A percentile compares a stretch with the other conserved stretches of the same genome.
These are phyloP conservation scores for Adelognathus sp. DNA, from an alignment of 2,888 invertebrate genomes.

Conservation along the genomic window DNA sequence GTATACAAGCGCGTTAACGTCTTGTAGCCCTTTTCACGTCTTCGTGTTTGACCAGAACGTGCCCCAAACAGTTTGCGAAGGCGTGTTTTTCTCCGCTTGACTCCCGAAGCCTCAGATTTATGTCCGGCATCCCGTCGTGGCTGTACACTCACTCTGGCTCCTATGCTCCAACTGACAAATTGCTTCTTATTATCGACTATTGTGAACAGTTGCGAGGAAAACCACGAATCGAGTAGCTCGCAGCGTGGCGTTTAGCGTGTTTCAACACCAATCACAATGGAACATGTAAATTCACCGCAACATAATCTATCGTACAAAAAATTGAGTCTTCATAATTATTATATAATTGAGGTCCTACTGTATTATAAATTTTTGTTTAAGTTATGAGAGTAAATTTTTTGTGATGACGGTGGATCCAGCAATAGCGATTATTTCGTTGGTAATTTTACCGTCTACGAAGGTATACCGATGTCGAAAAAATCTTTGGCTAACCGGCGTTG, in stretches of 20 bases:
- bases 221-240: neutral
- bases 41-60: conserved; percentile 56
- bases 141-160: conserved; percentile 16
- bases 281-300: too few relatives aligned
- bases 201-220: conserved; percentile 28
- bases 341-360: too few relatives aligned
- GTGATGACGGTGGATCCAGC: too few relatives aligned
- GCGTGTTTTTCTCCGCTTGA: conserved; percentile 68
- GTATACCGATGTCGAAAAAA: too few relatives aligned
- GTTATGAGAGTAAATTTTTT: too few relatives aligned
- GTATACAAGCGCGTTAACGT: conserved; percentile 51
- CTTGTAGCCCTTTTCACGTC: conserved; percentile 51
- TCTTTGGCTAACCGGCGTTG: neutral
- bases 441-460: too few relatives aligned
- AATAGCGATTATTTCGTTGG: too few relatives aligned
- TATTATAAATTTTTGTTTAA: too few relatives aligned
- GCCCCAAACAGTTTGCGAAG: conserved; percentile 58
- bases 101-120: conserved; percentile 66
- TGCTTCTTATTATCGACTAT: conserved; percentile 57
- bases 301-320: too few relatives aligned
- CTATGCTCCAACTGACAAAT: conserved; percentile 69
- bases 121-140: conserved; percentile 50
- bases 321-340: too few relatives aligned
- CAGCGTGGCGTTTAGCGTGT: neutral
- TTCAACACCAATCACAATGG: too few relatives aligned